Conservation (phyloP, 2,113 vertebrate genomes). For the Erythrolamprus reginae region DNA sequence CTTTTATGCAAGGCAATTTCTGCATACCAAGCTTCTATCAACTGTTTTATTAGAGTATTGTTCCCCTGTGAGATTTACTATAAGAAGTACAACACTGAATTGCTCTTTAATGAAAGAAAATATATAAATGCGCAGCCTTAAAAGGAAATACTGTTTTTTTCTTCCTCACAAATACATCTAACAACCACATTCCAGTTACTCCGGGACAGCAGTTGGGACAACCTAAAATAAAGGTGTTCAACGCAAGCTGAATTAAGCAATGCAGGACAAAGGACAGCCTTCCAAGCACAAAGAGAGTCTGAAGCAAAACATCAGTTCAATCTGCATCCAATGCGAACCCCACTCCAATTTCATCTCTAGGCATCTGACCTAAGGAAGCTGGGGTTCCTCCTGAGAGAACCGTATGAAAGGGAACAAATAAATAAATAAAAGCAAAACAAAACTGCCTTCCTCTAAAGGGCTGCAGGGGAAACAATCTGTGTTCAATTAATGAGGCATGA, state of each 20-base stretch:
- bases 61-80: not conserved
- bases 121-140: not conserved
- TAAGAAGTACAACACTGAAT: not conserved
- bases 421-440: not conserved
- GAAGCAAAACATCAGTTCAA: not conserved
- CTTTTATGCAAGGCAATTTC: not conserved
- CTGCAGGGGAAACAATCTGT: not conserved
- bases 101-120: not conserved
- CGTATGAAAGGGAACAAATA: not conserved
- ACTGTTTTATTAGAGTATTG: not conserved
- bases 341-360: not conserved
- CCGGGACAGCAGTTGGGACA: not conserved
- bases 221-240: not conserved
- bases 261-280: not conserved
- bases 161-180: not conserved
- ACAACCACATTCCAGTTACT: not conserved
- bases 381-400: not conserved
- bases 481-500: slow-evolving; percentile 8
- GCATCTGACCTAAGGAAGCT: not conserved
- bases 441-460: not conserved
- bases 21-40: not conserved
- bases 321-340: not conserved
- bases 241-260: no score
- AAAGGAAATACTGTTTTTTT: not conserved
- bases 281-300: not conserved